phyloP scores from a whole-genome alignment of 2,888 invertebrate genomes.

The Sphaerophoria rueppellii region DNA sequence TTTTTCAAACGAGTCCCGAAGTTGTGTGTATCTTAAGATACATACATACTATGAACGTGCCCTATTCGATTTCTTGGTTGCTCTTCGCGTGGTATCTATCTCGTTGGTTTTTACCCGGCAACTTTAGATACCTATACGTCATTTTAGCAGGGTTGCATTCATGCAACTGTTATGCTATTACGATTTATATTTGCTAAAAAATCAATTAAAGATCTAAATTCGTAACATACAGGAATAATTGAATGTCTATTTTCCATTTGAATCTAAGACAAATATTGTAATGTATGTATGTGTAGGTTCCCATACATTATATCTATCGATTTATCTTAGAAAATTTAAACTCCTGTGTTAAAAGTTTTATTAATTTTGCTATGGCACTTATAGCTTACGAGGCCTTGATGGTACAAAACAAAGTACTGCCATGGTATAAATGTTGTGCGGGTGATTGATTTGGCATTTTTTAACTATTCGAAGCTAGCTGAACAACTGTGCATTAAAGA shows the following conservation, averaged over 20 bases:
- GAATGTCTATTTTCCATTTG: no score
- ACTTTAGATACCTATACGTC: constrained; percentile 25
- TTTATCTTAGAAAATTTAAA: no score
- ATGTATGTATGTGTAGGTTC: no score
- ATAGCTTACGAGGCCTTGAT: not conserved
- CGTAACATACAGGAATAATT: no score
- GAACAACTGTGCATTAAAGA: not conserved
- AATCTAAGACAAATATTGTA: no score
- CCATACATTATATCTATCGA: no score
- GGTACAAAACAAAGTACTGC: not conserved
- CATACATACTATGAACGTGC: constrained; percentile 27
- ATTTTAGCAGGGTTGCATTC: constrained; percentile 1
- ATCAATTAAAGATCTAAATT: no score
- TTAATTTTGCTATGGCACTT: no score
- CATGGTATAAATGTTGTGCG: constrained; percentile 43
- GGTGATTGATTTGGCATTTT: constrained; percentile 65
- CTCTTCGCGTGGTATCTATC: constrained; percentile 46
- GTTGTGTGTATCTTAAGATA: not conserved
- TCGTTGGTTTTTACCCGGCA: not conserved
- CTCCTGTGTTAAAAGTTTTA: no score
- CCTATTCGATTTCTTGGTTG: constrained; percentile 54
- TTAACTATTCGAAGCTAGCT: constrained; percentile 6
- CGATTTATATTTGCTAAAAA: no score
- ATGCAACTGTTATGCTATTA: not conserved
- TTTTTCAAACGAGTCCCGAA: constrained; percentile 42